Evolutionary conservation across 2,888 invertebrate species (phyloP), one percentile per base, ranked within the genome.

Genomic region (Epirrhoe alternata): DNA sequence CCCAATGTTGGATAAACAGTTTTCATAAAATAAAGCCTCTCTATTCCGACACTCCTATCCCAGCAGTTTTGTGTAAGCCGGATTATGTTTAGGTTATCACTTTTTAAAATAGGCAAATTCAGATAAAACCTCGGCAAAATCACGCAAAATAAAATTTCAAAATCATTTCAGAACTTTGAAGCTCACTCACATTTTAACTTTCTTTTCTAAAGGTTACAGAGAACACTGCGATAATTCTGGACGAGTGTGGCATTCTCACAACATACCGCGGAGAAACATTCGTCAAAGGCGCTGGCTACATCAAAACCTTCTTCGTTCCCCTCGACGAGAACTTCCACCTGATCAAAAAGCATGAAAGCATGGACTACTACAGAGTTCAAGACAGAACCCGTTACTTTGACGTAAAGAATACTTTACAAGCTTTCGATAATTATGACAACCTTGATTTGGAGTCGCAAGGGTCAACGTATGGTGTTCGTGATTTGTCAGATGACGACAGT

Each of bases 291-390:
- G 95, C 94, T 66, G 94, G 94, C 17, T 91, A 94, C 72, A 94
- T 96, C 16, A 95, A 95, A 72, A 97, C 97, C 4, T 97, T 96
- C 82, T 96, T 95, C 77, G 95, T 97, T 7, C 94, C 94, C 12
- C 88, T 96, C 12, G 95, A 96, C 78, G 94, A 95, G 45, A 86
- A 94, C 64, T 94, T 94, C 72, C 92, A 94, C 74, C 85, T 95
- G 58, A 88, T 94, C 61, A 89, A 85, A 71, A 92, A 88, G 68
- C 82, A 89, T 50, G 77, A 85, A 24, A 83, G 87, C 65, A 74
- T 76, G 60, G 77, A 85, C 53, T 90, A 82, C 66, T 89, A 87
- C 61, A 83, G 82, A 68, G 76, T 71, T 0, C 78, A 85, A 56
- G 82, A 83, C 14, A 83, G 86, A 63, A 76, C 71, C 38, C 81